Conservation (phyloP, 2,797 vertebrate species). For the Threskiornis aethiopicus region DNA sequence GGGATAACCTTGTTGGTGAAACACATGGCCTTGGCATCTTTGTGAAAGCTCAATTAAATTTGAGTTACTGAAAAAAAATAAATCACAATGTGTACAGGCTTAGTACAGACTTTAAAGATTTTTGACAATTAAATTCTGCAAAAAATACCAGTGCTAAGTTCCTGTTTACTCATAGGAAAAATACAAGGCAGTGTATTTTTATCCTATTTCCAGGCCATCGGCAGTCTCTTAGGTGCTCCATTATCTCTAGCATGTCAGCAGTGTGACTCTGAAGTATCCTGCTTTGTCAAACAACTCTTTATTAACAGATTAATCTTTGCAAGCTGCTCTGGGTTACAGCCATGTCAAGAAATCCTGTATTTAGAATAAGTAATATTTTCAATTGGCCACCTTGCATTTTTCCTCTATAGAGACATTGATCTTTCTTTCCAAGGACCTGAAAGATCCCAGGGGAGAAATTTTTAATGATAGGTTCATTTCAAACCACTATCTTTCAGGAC, state of each 20-base stretch:
- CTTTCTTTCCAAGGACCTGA: not conserved
- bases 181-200: not conserved
- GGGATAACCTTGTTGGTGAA: not conserved
- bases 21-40: not conserved
- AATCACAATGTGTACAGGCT: not conserved
- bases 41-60: not conserved
- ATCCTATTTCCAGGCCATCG: not conserved
- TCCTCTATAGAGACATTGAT: not conserved
- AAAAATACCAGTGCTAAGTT: not conserved
- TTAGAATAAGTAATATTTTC: not conserved
- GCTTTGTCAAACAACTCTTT: not conserved
- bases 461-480: not conserved
- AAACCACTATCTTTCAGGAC: not conserved
- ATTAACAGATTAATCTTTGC: not conserved
- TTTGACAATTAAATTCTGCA: not conserved
- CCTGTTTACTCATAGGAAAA: not conserved
- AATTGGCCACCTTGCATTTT: not conserved
- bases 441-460: not conserved
- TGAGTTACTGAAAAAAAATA: not conserved
- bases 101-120: not conserved
- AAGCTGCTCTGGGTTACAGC: not conserved
- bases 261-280: not conserved
- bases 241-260: not conserved
- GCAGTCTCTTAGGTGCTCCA: not conserved
- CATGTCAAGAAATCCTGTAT: not conserved